Evolutionary conservation across 2,888 invertebrate genomes (phyloP).

Genomic region (Habrosyne pyritoides): DNA sequence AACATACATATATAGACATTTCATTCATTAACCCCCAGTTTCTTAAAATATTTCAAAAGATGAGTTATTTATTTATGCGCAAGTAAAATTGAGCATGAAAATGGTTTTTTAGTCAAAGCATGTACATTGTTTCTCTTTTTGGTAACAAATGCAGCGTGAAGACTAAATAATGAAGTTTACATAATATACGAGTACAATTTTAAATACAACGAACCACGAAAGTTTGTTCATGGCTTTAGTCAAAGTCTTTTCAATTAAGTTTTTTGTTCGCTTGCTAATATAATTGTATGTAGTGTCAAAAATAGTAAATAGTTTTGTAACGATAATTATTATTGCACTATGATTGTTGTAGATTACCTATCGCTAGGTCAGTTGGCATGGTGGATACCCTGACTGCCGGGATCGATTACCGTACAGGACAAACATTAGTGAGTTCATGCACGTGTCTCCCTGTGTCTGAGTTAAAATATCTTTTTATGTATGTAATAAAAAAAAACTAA

Average conservation of each 20-base stretch:
- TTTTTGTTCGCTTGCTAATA: not conserved
- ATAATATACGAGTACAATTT: slow-evolving; percentile 5
- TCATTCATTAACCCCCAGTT: too few species aligned
- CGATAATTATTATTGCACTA: not conserved
- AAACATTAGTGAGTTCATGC: too few species aligned
- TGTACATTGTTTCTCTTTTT: not conserved
- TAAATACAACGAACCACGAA: slow-evolving; percentile 3
- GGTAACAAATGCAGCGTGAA: not conserved
- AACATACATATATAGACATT: too few species aligned
- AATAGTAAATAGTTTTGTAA: not conserved
- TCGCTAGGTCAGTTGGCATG: too few species aligned
- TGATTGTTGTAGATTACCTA: not conserved
- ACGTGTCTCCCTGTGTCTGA: too few species aligned
- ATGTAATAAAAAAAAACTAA: too few species aligned
- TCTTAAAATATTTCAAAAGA: not conserved
- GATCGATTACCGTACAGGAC: too few species aligned
- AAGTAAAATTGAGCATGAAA: not conserved
- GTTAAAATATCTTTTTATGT: too few species aligned
- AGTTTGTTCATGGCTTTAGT: not conserved
- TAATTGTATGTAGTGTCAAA: not conserved
- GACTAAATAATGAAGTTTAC: slow-evolving; percentile 6
- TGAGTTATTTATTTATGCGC: not conserved
- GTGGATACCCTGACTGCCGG: too few species aligned
- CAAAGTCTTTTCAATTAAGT: not conserved
- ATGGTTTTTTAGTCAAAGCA: not conserved